Evolutionary conservation across 2,888 invertebrate species (phyloP), one percentile per base, ranked within the genome.

Genomic region (Dysmachus trigonus): DNA sequence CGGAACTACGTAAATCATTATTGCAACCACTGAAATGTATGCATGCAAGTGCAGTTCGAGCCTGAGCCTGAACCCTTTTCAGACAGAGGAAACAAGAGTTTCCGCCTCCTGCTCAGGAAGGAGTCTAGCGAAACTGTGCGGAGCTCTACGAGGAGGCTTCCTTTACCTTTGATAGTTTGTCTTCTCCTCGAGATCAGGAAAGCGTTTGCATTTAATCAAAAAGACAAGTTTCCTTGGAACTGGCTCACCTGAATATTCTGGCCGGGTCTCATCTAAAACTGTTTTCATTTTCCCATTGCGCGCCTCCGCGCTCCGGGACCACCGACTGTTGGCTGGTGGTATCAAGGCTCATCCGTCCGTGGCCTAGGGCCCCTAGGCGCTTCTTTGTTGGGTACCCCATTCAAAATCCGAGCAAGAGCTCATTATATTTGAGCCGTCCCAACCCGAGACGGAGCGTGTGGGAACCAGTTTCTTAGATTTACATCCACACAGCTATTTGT

Each of bases 231-330:
- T 51, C 51, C 77, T 47, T 77, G 47, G 27, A 77, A 77, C 77
- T 47, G 27, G 77, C 30, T 77, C 77, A 77, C 77, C 77, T 77
- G 77, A 77, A 77, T 77, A 77, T 47, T 77, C 77, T 30, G 47
- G 47, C 27, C 27, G 47, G 22, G 77, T 30, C 47, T 31, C 77
- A 77, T 77, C 15, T 22, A 22, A 47, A 77, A 47, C 47, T 77
- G 77, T 15, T 41, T 22, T 73, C 33, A 7, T 13, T 47, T 30
- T 27, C 4, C 30, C 30, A 47, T 35, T 35, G 62, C 31, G 74
- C n/a, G n/a, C n/a, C n/a, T n/a, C 27, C 47, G 47, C 30, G n/a
- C 77, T 6, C 6, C 77, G 15, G 5, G 27, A 13, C 22, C 47
- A 30, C 22, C 30, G 51, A 13, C 15, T 38, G 38, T 10, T 41